These are phyloP conservation scores for Bubo scandiacus DNA, from an alignment of 2,113 vertebrate genomes.

Conservation along the genomic window DNA sequence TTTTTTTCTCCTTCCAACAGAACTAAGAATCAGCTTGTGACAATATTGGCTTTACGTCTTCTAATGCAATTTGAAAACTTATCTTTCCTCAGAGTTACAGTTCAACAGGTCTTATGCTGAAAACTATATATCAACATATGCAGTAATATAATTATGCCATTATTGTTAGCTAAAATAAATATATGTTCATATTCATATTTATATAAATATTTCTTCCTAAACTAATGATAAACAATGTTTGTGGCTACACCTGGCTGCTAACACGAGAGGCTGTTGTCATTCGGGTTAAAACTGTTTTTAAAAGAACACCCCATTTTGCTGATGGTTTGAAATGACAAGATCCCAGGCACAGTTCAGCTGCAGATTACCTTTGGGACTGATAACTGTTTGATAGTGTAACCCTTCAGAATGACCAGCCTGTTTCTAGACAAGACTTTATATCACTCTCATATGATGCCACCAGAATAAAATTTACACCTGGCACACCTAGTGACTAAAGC, in stretches of 20 bases:
- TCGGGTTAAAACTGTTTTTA: background rate
- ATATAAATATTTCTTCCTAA: background rate
- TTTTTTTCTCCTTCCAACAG: background rate
- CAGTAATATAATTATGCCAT: background rate
- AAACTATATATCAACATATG: background rate
- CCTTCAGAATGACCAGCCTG: background rate
- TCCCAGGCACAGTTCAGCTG: background rate
- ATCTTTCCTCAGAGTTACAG: background rate
- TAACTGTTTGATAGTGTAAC: background rate
- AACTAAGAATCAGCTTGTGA: background rate
- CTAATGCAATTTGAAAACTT: background rate
- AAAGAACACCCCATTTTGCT: background rate
- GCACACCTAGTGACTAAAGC: background rate
- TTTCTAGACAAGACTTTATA: background rate
- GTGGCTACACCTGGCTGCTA: background rate
- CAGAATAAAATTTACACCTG: background rate
- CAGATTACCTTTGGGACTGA: background rate
- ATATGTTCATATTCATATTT: background rate
- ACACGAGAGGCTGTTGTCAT: background rate
- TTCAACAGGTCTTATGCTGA: background rate
- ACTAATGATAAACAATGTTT: background rate
- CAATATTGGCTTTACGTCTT: background rate
- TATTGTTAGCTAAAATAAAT: background rate
- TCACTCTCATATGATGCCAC: background rate
- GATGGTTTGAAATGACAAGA: background rate